A percentile compares a stretch with the other conserved stretches of the same genome.
Evolutionary conservation across 2,113 vertebrate genomes (phyloP).

Genomic region (Austrofundulus limnaeus): DNA sequence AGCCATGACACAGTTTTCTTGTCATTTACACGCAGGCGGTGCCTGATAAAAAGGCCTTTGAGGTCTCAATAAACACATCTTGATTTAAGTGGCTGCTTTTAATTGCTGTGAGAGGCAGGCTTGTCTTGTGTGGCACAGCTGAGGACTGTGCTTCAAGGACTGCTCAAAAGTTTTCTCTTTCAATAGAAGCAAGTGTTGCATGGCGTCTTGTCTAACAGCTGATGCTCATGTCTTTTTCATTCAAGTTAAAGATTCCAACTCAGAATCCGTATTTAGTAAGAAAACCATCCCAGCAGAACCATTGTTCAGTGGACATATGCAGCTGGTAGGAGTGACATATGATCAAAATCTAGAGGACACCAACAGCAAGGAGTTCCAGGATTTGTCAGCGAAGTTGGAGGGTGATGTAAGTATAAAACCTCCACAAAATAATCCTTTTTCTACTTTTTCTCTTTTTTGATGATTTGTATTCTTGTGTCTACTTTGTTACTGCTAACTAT

Average conservation of each 20-base stretch:
- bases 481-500: slow-evolving; percentile 8
- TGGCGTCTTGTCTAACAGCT: slow-evolving; percentile 41
- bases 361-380: slow-evolving; percentile 50
- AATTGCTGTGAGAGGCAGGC: slow-evolving; percentile 52
- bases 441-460: neutral
- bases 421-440: neutral
- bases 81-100: slow-evolving; percentile 48
- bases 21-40: slow-evolving; percentile 32
- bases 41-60: slow-evolving; percentile 53
- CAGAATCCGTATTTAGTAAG: neutral
- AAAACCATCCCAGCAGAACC: neutral
- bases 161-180: slow-evolving; percentile 33
- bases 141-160: slow-evolving; percentile 34
- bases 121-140: slow-evolving; percentile 11
- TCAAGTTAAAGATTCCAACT: slow-evolving; percentile 60
- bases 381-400: slow-evolving; percentile 54
- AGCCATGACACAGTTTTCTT: slow-evolving; percentile 33
- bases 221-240: slow-evolving; percentile 32
- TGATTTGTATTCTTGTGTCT: neutral
- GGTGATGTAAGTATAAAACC: slow-evolving; percentile 64
- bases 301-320: slow-evolving; percentile 77
- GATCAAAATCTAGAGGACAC: slow-evolving; percentile 64
- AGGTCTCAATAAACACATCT: slow-evolving; percentile 60
- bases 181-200: slow-evolving; percentile 27
- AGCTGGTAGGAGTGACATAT: slow-evolving; percentile 48